Percentiles rank a stretch among this genome's conserved stretches.
Conservation (phyloP, 2,797 vertebrate species). For the Thamnophis elegans region DNA sequence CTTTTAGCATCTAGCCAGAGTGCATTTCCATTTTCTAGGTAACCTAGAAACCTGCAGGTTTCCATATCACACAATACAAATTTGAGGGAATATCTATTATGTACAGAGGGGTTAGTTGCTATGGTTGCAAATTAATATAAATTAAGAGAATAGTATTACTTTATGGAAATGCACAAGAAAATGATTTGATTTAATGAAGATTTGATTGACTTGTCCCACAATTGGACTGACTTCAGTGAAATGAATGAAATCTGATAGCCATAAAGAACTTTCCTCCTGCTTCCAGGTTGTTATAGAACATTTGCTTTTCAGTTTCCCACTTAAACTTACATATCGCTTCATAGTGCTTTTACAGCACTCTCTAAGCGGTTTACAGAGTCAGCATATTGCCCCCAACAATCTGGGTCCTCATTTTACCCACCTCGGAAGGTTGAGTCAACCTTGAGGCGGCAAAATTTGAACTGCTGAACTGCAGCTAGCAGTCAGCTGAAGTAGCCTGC, state of each 20-base stretch:
- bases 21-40: neutral
- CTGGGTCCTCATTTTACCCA: too few species aligned
- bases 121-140: neutral
- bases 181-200: neutral
- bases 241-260: neutral
- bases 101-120: neutral
- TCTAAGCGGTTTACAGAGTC: too few species aligned
- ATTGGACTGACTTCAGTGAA: neutral
- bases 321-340: too few species aligned
- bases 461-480: too few species aligned
- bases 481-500: too few species aligned
- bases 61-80: neutral
- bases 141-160: neutral
- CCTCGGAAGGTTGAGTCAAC: too few species aligned
- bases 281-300: neutral
- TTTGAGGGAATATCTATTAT: neutral
- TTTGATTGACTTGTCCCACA: neutral
- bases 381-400: too few species aligned
- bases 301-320: neutral
- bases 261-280: neutral
- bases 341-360: too few species aligned
- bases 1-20: neutral
- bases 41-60: neutral
- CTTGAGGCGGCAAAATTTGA: too few species aligned
- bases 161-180: neutral